Conservation (phyloP, 2,888 invertebrate species). For the Sphecodes monilicornis region DNA sequence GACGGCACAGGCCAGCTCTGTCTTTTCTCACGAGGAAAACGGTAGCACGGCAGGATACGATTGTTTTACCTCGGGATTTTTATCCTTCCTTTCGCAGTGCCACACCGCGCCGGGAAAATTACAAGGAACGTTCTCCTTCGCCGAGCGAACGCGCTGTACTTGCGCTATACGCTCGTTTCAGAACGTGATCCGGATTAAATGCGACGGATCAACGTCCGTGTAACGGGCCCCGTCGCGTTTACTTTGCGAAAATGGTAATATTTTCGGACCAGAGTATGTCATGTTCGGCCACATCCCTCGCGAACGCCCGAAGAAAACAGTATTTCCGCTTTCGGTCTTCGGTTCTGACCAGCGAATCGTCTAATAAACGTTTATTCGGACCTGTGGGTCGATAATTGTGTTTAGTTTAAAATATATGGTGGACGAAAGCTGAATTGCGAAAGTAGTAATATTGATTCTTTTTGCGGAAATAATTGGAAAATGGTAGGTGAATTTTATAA, state of each 20-base stretch:
- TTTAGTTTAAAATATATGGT: not conserved
- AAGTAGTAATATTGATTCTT: not conserved
- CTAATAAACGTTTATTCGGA: not conserved
- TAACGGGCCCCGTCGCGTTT: conserved; percentile 6
- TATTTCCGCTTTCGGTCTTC: not conserved
- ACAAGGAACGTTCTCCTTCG: conserved; percentile 1
- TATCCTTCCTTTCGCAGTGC: conserved; percentile 6
- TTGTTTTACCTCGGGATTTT: conserved; percentile 16
- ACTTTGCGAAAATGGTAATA: conserved; percentile 13
- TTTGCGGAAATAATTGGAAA: no score
- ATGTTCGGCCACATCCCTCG: not conserved
- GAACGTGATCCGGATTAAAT: conserved; percentile 18
- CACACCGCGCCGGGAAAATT: not conserved
- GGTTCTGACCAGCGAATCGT: not conserved
- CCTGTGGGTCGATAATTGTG: not conserved
- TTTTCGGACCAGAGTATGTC: not conserved
- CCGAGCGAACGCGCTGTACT: not conserved
- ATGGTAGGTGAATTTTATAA: not conserved
- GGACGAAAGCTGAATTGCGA: not conserved
- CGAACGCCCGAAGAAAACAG: not conserved
- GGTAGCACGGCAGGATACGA: conserved; percentile 7
- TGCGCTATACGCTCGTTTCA: not conserved
- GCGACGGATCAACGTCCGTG: conserved; percentile 13
- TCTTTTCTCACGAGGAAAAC: conserved; percentile 59
- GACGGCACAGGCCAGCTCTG: conserved; percentile 31